phyloP scores from a whole-genome alignment of 2,113 vertebrate genomes.

The Hystrix brachyura region DNA sequence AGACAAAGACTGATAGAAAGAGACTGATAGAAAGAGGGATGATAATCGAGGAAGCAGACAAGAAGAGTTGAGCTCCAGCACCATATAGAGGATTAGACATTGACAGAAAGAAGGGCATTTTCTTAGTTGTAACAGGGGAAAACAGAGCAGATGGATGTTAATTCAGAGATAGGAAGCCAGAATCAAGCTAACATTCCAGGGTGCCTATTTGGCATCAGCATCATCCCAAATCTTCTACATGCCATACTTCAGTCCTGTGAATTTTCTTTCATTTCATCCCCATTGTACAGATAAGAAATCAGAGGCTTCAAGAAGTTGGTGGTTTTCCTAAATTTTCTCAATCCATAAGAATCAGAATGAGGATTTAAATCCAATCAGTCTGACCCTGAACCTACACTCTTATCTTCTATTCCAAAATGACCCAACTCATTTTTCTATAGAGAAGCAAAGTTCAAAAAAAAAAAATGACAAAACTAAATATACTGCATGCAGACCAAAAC shows the following conservation, averaged over 20 bases:
- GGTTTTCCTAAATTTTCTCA: constrained; percentile 20
- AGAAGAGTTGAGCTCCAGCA: background rate
- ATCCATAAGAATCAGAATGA: background rate
- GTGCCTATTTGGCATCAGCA: background rate
- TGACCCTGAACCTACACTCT: background rate
- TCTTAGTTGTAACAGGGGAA: background rate
- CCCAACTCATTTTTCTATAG: constrained; percentile 23
- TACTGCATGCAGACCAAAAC: background rate
- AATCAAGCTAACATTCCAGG: background rate
- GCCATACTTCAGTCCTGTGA: background rate
- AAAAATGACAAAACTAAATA: background rate
- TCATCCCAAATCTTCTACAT: background rate
- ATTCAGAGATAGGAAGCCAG: background rate
- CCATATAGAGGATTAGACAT: background rate
- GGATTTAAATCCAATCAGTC: background rate
- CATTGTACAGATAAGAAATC: constrained; percentile 46
- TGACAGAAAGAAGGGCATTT: background rate
- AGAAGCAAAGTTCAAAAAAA: background rate
- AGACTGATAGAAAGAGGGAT: background rate
- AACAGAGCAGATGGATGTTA: constrained; percentile 18
- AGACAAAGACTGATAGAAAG: constrained; percentile 2
- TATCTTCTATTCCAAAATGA: constrained; percentile 27
- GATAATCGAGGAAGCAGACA: background rate
- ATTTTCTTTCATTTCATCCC: background rate
- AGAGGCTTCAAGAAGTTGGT: constrained; percentile 1